phyloP scores from a whole-genome alignment of 2,888 invertebrate genomes.

The Drosophila kokeensis region DNA sequence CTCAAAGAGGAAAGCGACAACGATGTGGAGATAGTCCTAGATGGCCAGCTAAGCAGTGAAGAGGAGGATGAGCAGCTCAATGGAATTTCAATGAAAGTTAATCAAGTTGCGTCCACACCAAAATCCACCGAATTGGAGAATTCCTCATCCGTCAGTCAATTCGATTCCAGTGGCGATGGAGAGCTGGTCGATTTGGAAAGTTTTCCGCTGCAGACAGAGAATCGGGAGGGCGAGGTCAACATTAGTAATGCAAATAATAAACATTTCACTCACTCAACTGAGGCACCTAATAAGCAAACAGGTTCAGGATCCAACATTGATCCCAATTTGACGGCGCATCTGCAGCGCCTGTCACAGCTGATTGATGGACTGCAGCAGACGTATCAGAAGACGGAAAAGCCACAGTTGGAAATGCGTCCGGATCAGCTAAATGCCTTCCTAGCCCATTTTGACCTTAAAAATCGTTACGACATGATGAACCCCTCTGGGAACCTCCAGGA shows the following conservation, averaged over 20 bases:
- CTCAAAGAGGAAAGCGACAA: slow-evolving; percentile 60
- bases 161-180: slow-evolving; percentile 83
- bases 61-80: slow-evolving; percentile 53
- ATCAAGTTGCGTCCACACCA: not conserved
- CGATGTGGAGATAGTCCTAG: slow-evolving; percentile 69
- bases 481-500: slow-evolving; percentile 39
- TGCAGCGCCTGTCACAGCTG: slow-evolving; percentile 84
- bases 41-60: slow-evolving; percentile 64
- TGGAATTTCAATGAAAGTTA: not conserved
- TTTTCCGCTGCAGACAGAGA: slow-evolving; percentile 57
- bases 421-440: slow-evolving; percentile 85
- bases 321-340: slow-evolving; percentile 82
- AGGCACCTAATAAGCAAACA: not conserved
- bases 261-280: not conserved
- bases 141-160: slow-evolving; percentile 46
- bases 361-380: slow-evolving; percentile 83
- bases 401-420: slow-evolving; percentile 79
- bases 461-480: slow-evolving; percentile 78
- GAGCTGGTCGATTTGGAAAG: slow-evolving; percentile 71
- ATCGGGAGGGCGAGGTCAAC: slow-evolving; percentile 57
- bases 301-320: slow-evolving; percentile 66
- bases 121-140: slow-evolving; percentile 39
- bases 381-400: slow-evolving; percentile 75
- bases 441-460: slow-evolving; percentile 84
- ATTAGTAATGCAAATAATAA: slow-evolving; percentile 5